Evolutionary conservation across 2,797 vertebrate genomes (phyloP).

Genomic region (Pseudopleuronectes americanus): DNA sequence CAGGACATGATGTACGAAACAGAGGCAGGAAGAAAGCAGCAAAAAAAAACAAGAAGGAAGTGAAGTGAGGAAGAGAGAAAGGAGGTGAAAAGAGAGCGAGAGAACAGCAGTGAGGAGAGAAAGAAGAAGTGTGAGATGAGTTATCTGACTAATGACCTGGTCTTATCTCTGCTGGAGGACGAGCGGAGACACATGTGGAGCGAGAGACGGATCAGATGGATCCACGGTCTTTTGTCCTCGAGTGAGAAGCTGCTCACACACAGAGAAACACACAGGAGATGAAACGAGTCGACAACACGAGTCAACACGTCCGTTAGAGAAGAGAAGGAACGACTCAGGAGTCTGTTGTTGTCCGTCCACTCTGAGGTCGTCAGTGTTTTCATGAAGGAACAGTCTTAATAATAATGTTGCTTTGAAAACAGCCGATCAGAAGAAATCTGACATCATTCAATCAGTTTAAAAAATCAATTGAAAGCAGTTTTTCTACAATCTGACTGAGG

Average conservation of each 20-base stretch:
- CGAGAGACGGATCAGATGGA: slow-evolving; percentile 23
- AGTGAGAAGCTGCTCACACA: slow-evolving; percentile 4
- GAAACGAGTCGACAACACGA: not conserved
- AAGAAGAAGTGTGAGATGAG: slow-evolving; percentile 7
- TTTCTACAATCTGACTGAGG: no score
- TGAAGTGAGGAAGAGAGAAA: not conserved
- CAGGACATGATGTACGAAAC: no score
- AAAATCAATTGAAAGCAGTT: no score
- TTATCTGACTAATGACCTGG: slow-evolving; percentile 55
- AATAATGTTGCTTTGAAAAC: no score
- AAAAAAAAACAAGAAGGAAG: no score
- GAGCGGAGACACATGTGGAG: not conserved
- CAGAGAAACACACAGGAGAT: slow-evolving; percentile 6
- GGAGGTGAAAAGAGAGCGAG: no score
- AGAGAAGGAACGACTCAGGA: no score
- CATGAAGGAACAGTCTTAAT: no score
- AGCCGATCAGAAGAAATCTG: no score
- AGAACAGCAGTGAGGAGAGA: not conserved
- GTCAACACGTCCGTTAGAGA: not conserved
- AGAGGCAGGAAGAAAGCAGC: not conserved
- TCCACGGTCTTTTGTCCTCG: slow-evolving; percentile 32
- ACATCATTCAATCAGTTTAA: no score
- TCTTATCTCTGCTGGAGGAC: slow-evolving; percentile 31
- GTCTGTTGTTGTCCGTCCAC: no score
- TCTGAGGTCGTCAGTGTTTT: no score